Evolutionary conservation across 2,797 vertebrate species (phyloP).

Genomic region (Sphaeramia orbicularis): DNA sequence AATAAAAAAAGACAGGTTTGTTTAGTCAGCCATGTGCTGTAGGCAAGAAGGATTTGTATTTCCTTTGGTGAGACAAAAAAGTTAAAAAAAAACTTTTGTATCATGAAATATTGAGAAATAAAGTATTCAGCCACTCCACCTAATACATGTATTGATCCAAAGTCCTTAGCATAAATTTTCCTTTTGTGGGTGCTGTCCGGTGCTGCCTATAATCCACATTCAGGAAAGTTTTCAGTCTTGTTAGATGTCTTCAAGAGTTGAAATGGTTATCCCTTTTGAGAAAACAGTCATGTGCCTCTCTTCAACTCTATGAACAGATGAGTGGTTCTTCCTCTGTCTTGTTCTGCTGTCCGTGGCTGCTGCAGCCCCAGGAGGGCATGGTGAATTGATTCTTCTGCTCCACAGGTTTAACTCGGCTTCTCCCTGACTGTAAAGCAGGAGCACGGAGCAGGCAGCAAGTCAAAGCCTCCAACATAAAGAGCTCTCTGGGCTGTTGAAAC

Average conservation of each 20-base stretch:
- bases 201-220: slow-evolving; percentile 25
- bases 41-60: not conserved
- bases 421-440: slow-evolving; percentile 19
- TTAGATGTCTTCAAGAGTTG: slow-evolving; percentile 14
- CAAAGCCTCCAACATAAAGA: slow-evolving; percentile 37
- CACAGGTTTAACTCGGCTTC: slow-evolving; percentile 13
- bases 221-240: not conserved
- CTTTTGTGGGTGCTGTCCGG: not conserved
- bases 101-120: not conserved
- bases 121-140: slow-evolving; percentile 7
- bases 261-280: slow-evolving; percentile 23
- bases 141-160: slow-evolving; percentile 56
- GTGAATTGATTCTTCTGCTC: not conserved
- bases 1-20: not conserved
- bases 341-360: slow-evolving; percentile 39
- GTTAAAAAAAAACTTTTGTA: not conserved
- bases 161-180: slow-evolving; percentile 9
- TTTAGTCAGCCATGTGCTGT: slow-evolving; percentile 5
- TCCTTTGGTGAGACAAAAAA: not conserved
- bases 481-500: slow-evolving; percentile 25
- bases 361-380: slow-evolving; percentile 5
- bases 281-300: slow-evolving; percentile 36
- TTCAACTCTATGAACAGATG: slow-evolving; percentile 21
- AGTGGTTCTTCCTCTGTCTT: slow-evolving; percentile 16
- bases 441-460: slow-evolving; percentile 17